Evolutionary conservation across 2,888 invertebrate species (phyloP), one percentile per base, ranked within the genome.

Genomic region (Lepidocyrtinus sp.): DNA sequence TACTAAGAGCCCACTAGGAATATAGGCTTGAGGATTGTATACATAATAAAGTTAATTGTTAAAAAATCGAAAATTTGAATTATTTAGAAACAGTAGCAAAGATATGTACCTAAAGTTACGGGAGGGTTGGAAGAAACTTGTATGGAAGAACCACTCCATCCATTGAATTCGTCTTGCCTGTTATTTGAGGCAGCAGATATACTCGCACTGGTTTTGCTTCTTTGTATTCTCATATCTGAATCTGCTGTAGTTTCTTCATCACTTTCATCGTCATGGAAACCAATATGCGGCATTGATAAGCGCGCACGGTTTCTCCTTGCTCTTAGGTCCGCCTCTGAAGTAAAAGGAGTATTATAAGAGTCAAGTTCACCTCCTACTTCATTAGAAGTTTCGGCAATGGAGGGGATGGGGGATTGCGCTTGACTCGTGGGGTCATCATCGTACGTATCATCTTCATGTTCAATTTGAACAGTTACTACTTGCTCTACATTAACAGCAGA

Each of bases 1-100:
- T 7, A 84, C 62, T 15, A 76, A 74, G 0, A 86, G 75, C 0
- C 85, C 86, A 61, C 82, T 83, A 1, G 85, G 84, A 36, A 83
- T 77, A 26, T 68, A 85, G 19, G 70, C 83, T 84, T 24, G 0
- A 75, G 55, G 17, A 62, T 50, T n/a, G n/a, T 62, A 45, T n/a
- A n/a, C n/a, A n/a, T n/a, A n/a, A n/a, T n/a, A n/a, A n/a, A n/a
- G n/a, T n/a, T n/a, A n/a, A n/a, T n/a, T n/a, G n/a, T n/a, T n/a
- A n/a, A n/a, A n/a, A n/a, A n/a, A n/a, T n/a, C n/a, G n/a, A n/a
- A n/a, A n/a, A n/a, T n/a, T n/a, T n/a, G n/a, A n/a, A n/a, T n/a
- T n/a, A n/a, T n/a, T n/a, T n/a, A n/a, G n/a, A n/a, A n/a, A n/a
- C n/a, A n/a, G n/a, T n/a, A n/a, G n/a, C n/a, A n/a, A n/a, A n/a